Evolutionary conservation across 1,140 invertebrate genomes (phyloP).

Genomic region (Bombus cullumanus): DNA sequence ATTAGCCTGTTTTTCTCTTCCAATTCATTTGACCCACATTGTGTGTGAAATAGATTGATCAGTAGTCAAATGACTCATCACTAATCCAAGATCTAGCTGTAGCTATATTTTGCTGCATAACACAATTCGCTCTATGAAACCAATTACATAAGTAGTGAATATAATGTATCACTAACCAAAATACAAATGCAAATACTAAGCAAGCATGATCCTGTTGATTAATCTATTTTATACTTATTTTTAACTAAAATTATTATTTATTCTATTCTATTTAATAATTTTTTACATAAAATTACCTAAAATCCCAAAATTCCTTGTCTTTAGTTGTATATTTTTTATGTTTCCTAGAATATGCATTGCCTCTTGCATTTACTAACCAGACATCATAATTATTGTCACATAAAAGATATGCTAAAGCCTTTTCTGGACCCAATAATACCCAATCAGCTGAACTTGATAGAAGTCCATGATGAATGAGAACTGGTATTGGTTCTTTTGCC

Average conservation of each 20-base stretch:
- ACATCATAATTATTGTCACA: slow-evolving; percentile 88
- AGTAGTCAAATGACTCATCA: too few species aligned
- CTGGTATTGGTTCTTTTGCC: slow-evolving; percentile 79
- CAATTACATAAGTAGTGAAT: neutral
- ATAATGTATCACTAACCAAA: neutral
- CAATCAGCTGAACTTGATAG: slow-evolving; percentile 89
- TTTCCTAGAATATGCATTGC: slow-evolving; percentile 87
- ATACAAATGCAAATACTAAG: neutral
- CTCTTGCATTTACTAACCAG: slow-evolving; percentile 89
- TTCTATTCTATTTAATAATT: neutral
- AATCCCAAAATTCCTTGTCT: slow-evolving; percentile 85
- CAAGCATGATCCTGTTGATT: neutral
- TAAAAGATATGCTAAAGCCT: slow-evolving; percentile 85
- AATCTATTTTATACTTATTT: neutral
- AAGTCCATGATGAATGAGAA: slow-evolving; percentile 90
- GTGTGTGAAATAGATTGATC: too few species aligned
- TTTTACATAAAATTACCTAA: slow-evolving; percentile 73
- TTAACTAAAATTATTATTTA: slow-evolving; percentile 4
- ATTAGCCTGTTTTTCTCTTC: neutral
- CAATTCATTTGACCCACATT: neutral
- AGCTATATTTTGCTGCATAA: neutral
- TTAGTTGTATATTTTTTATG: slow-evolving; percentile 85
- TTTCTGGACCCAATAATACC: slow-evolving; percentile 87
- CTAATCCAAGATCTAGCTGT: too few species aligned
- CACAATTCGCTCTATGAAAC: neutral